Percentiles rank a stretch among this genome's conserved stretches.
Evolutionary conservation across 2,888 invertebrate genomes (phyloP).

Genomic region (Allacma fusca): DNA sequence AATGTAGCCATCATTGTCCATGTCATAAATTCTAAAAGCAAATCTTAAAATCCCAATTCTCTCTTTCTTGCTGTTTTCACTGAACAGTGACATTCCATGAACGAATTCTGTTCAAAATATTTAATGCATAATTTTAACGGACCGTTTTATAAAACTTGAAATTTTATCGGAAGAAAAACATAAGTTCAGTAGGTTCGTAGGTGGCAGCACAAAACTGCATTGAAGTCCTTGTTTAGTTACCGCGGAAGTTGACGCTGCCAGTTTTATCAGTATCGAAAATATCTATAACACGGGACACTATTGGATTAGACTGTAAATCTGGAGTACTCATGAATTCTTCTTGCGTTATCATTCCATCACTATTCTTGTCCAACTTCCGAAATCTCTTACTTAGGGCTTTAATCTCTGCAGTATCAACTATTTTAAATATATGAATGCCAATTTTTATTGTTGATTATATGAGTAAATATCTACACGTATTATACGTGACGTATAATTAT

Average conservation of each 20-base stretch:
- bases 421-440: neutral
- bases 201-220: neutral
- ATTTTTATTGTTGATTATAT: too few relatives aligned
- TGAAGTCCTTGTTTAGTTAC: slow-evolving; percentile 1
- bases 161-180: too few relatives aligned
- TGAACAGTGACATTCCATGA: slow-evolving; percentile 35
- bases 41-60: slow-evolving; percentile 27
- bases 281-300: slow-evolving; percentile 37
- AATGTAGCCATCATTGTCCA: slow-evolving; percentile 48
- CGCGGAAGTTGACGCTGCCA: slow-evolving; percentile 40
- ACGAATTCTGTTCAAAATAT: slow-evolving; percentile 42
- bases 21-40: slow-evolving; percentile 46
- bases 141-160: neutral
- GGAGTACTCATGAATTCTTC: slow-evolving; percentile 41
- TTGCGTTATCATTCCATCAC: slow-evolving; percentile 33
- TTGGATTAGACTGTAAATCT: slow-evolving; percentile 29
- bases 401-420: slow-evolving; percentile 32
- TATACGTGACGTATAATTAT: too few relatives aligned
- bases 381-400: slow-evolving; percentile 31
- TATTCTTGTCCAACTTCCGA: slow-evolving; percentile 35
- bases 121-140: neutral
- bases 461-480: too few relatives aligned
- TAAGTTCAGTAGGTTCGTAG: too few relatives aligned
- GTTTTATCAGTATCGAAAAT: slow-evolving; percentile 41
- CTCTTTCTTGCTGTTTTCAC: neutral